Conservation (phyloP, 2,888 invertebrate genomes). For the Lamellibrachia satsuma region DNA sequence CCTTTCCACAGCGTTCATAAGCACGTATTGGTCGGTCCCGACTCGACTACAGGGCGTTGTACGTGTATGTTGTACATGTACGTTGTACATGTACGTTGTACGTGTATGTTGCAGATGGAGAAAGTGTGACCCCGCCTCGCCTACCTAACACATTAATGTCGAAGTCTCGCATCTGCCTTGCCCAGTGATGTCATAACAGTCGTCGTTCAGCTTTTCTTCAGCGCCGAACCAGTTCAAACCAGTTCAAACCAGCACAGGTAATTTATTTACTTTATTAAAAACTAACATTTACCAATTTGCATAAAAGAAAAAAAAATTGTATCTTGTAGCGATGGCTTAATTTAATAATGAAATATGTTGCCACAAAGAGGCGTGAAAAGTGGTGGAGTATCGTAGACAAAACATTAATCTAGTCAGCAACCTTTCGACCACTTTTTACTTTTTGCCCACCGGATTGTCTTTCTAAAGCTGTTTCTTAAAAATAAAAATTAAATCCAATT, state of each 20-base stretch:
- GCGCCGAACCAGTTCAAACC: neutral
- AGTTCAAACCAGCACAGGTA: neutral
- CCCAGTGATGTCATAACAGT: neutral
- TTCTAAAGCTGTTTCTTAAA: no score
- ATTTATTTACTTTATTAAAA: neutral
- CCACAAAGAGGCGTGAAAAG: no score
- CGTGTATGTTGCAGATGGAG: neutral
- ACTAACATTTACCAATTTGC: no score
- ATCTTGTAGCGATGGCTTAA: no score
- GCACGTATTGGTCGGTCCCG: neutral
- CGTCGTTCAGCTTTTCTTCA: neutral
- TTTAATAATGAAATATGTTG: no score
- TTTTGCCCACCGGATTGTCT: no score
- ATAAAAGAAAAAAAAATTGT: no score
- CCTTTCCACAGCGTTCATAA: neutral
- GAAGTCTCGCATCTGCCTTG: neutral
- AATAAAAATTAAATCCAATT: no score
- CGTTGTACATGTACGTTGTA: no score
- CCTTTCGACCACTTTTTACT: no score
- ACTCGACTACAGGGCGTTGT: neutral
- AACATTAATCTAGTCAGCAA: no score
- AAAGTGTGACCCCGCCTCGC: neutral
- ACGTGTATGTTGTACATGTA: neutral
- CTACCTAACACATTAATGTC: neutral
- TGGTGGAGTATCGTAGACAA: no score